A percentile compares a stretch with the other conserved stretches of the same genome.
phyloP scores from a whole-genome alignment of 2,113 vertebrate genomes.

The human (Homo sapiens) region GRCh38 chr20:45179501-45180000 shows the following conservation, averaged over 20 bases:
- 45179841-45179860: background rate
- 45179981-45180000: background rate
- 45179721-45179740: background rate
- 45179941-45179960: background rate
- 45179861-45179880: background rate
- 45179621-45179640: background rate
- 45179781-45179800: background rate
- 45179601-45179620: background rate
- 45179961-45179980: background rate
- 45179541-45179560: background rate
- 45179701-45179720: background rate
- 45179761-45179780: background rate
- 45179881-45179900: background rate
- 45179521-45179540: background rate
- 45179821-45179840: background rate
- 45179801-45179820: background rate
- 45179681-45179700: background rate
- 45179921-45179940: background rate
- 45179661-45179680: background rate
- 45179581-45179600: background rate
- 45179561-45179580: background rate
- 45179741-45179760: background rate
- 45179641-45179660: background rate
- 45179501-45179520: background rate
- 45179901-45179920: background rate